Evolutionary conservation across 2,113 vertebrate genomes (phyloP).

Genomic region (Stegastes partitus): DNA sequence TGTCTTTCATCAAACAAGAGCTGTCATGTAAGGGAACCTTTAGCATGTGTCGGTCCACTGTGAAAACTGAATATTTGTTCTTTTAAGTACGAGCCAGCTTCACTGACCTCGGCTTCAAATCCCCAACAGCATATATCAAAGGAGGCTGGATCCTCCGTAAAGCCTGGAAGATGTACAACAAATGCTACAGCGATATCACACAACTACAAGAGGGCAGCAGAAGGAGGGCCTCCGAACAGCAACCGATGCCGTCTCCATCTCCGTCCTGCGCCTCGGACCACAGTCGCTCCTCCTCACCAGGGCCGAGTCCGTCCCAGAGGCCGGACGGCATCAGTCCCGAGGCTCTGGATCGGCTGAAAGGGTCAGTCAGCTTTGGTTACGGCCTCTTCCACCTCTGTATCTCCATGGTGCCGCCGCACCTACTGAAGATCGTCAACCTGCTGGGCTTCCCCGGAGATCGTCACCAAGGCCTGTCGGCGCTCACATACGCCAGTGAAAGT

Average conservation of each 20-base stretch:
- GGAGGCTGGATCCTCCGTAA: conserved; percentile 99
- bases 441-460: conserved; percentile 99
- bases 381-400: conserved; percentile 99
- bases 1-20: conserved; percentile 97
- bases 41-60: not conserved
- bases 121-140: conserved; percentile 93
- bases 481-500: conserved; percentile 95
- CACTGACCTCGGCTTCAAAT: conserved; percentile 2
- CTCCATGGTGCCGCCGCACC: conserved; percentile 99
- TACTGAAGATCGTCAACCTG: conserved; percentile 99
- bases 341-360: conserved; percentile 94
- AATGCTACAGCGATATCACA: conserved; percentile 97
- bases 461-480: conserved; percentile 94
- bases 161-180: conserved; percentile 99
- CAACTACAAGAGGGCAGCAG: conserved; percentile 92
- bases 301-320: conserved; percentile 84
- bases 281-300: conserved; percentile 87
- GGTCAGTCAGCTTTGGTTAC: conserved; percentile 99
- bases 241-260: conserved; percentile 72
- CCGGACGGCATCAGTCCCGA: conserved; percentile 89
- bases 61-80: not conserved
- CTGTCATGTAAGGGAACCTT: conserved; percentile 88
- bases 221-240: conserved; percentile 75
- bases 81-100: not conserved
- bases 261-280: conserved; percentile 87